A percentile compares a stretch with the other conserved stretches of the same genome.
Conservation (phyloP, 1,140 invertebrate species). For the Parapsyche elsis region DNA sequence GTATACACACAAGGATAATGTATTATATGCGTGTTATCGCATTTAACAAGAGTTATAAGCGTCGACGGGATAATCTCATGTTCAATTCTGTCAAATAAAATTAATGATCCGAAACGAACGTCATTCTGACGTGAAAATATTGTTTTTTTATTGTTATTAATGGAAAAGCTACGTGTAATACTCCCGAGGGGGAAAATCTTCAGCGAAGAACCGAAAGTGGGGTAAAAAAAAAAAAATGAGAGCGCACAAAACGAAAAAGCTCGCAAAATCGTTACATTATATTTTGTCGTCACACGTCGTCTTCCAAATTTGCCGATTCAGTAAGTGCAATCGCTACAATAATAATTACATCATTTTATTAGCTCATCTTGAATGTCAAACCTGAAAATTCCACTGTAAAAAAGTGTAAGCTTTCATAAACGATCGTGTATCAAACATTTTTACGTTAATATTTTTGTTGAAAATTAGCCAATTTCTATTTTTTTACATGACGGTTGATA, state of each 20-base stretch:
- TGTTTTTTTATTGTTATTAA: conserved; percentile 54
- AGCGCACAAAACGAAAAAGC: background rate
- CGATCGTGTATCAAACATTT: too few relatives aligned
- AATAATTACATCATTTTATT: too few relatives aligned
- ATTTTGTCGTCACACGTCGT: too few relatives aligned
- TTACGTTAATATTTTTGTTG: too few relatives aligned
- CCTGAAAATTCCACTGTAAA: too few relatives aligned
- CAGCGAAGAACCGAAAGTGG: conserved; percentile 7
- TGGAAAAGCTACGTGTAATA: conserved; percentile 52
- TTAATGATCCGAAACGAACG: conserved; percentile 51
- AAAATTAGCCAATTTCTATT: too few relatives aligned
- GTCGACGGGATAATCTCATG: conserved; percentile 45
- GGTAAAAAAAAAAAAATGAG: background rate
- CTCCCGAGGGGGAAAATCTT: conserved; percentile 43
- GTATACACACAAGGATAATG: background rate
- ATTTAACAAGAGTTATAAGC: conserved; percentile 38
- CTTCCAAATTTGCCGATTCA: too few relatives aligned
- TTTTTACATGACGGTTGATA: too few relatives aligned
- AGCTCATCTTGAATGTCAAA: too few relatives aligned
- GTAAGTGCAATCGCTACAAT: too few relatives aligned
- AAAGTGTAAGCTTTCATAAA: too few relatives aligned
- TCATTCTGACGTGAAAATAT: conserved; percentile 52
- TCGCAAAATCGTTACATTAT: background rate
- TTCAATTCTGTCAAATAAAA: conserved; percentile 51
- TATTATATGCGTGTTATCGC: conserved; percentile 15